A percentile compares a stretch with the other conserved stretches of the same genome.
These are phyloP conservation scores for Myiothlypis coronata DNA, from an alignment of 2,797 vertebrate genomes.

Conservation along the genomic window DNA sequence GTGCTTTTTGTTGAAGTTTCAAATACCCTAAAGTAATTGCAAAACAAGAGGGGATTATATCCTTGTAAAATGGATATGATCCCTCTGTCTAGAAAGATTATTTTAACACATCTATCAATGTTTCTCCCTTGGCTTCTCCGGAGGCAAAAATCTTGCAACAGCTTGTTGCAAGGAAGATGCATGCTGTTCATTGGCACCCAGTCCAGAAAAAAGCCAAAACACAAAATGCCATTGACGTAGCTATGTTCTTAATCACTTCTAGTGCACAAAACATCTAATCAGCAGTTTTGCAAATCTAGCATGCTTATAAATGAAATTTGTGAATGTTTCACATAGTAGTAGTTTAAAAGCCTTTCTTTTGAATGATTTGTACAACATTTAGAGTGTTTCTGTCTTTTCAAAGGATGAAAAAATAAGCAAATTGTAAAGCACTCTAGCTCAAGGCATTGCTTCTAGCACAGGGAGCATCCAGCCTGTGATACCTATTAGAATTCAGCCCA, in stretches of 20 bases:
- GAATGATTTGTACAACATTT: not conserved
- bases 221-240: constrained; percentile 64
- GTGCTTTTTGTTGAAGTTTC: not conserved
- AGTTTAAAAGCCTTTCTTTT: constrained; percentile 20
- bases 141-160: constrained; percentile 63
- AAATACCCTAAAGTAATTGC: not conserved
- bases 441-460: not conserved
- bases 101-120: constrained; percentile 54
- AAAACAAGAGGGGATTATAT: not conserved
- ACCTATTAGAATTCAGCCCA: not conserved
- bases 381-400: not conserved
- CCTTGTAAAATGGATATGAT: not conserved
- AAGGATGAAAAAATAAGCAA: not conserved
- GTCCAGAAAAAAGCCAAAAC: constrained; percentile 32
- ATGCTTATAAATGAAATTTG: constrained; percentile 45
- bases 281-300: constrained; percentile 60
- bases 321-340: constrained; percentile 15
- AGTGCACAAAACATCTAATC: constrained; percentile 58
- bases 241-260: constrained; percentile 52
- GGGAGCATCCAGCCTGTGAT: not conserved
- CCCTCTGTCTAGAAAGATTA: constrained; percentile 41
- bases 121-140: constrained; percentile 53
- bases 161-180: constrained; percentile 63
- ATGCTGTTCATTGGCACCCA: constrained; percentile 69
- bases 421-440: not conserved